phyloP scores from a whole-genome alignment of 2,113 vertebrate species.

The Callaeas wilsoni region DNA sequence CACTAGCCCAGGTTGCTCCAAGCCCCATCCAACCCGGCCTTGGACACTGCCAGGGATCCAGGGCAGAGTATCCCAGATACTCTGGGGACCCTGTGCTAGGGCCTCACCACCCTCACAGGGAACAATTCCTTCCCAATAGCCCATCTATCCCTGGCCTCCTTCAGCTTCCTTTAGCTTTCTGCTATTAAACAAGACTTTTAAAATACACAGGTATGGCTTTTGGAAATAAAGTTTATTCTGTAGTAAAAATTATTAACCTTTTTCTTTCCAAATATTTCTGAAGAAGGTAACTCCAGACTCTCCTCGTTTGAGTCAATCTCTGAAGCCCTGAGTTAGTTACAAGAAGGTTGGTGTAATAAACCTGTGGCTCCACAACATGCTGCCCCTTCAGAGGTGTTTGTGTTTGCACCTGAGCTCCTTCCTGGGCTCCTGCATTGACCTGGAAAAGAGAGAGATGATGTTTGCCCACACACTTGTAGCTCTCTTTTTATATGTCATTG shows the following conservation, averaged over 20 bases:
- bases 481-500: neutral
- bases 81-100: neutral
- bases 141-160: neutral
- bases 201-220: neutral
- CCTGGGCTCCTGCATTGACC: neutral
- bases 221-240: neutral
- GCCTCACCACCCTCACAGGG: neutral
- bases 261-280: neutral
- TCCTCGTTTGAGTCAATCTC: fast-evolving
- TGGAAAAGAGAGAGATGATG: fast-evolving
- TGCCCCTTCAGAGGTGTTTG: neutral
- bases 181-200: neutral
- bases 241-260: neutral
- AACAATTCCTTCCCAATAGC: fast-evolving
- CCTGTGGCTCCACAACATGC: fast-evolving
- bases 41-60: neutral
- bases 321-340: neutral
- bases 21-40: neutral
- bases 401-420: neutral
- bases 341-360: fast-evolving
- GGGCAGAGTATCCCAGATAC: neutral
- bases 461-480: fast-evolving
- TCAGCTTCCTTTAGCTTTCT: neutral
- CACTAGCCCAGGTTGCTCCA: fast-evolving
- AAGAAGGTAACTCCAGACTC: neutral